Base-by-base conservation (phyloP, 2,797 vertebrate genomes). In the Coracias cyanogaster region DNA sequence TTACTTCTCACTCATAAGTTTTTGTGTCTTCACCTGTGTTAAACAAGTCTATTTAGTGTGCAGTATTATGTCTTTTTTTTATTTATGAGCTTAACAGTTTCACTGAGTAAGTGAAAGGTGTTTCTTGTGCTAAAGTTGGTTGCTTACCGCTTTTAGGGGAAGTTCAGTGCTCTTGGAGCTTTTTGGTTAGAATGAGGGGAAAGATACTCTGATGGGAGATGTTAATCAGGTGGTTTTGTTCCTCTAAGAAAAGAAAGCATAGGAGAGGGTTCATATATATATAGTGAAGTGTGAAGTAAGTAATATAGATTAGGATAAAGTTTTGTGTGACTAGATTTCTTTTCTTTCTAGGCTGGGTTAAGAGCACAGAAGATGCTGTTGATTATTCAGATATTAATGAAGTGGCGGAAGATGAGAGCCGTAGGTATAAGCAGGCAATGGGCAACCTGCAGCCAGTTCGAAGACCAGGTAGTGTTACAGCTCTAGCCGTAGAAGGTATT, bases 371-470 rank as follows among this genome's bases (percentile, higher is more conserved):
- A 37, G 99, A 99, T 98, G 99, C 99, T 33, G 98, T 99, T 49
- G 99, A 99, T 98, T 99, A 99, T 94, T 99, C 99, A 25, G 99
- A 99, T 94, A 99, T 99, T 95, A 99, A 98, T 28, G 99, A 99
- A 86, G 99, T 99, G 83, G 99, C 99, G 61, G 99, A 99, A 95
- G 99, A 99, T 97, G 99, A 99, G 98, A 99, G 99, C 48, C 98
- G 98, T 79, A 99, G 99, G 96, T 99, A 99, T 76, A 99, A 98
- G 71, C 99, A 99, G 96, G 99, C 98, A 3, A 99, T 99, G 99
- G 98, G 98, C 48, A 98, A 87, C 95, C 97, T 99, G 93, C 99
- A 99, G 95, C 99, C 98, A 5, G 93, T 97, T 94, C 98, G 98
- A 77, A 98, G 98, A 94, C 90, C 98, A 98, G 99, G 99, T 99